A percentile compares a stretch with the other conserved stretches of the same genome.
Conservation (phyloP, 2,113 vertebrate genomes). For the Potamarius usumacintae region DNA sequence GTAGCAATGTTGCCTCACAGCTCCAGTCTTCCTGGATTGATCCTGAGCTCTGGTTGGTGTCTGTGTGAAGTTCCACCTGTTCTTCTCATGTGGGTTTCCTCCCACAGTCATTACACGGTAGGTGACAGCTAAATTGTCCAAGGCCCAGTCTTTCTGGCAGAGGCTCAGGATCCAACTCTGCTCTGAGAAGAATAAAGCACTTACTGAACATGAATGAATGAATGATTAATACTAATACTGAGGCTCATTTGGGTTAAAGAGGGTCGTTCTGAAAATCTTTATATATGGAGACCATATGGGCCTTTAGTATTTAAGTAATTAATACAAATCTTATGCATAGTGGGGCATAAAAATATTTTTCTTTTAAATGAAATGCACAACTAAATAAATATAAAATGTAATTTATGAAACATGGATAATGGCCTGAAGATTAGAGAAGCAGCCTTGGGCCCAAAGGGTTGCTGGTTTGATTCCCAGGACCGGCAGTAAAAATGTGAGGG, state of each 20-base stretch:
- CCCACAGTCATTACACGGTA: too few species aligned
- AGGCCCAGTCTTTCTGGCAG: not conserved
- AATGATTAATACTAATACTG: not conserved
- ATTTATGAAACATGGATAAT: too few species aligned
- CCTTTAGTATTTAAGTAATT: not conserved
- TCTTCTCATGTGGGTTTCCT: too few species aligned
- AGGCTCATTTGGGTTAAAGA: not conserved
- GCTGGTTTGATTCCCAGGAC: too few species aligned
- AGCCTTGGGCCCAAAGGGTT: too few species aligned
- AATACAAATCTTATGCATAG: not conserved
- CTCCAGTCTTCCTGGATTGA: not conserved
- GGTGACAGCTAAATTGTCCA: not conserved
- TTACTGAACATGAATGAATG: not conserved
- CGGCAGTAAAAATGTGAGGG: too few species aligned
- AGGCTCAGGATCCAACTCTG: not conserved
- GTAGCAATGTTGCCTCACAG: too few species aligned
- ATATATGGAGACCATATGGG: not conserved
- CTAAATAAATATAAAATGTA: too few species aligned
- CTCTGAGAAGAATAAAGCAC: not conserved
- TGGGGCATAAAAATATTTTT: not conserved
- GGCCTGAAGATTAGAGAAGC: too few species aligned
- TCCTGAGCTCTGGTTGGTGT: not conserved
- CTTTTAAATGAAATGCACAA: not conserved
- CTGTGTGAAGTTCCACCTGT: too few species aligned
- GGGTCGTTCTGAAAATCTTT: not conserved